A percentile compares a stretch with the other conserved stretches of the same genome.
These are phyloP conservation scores for Marronus borbonicus DNA, from an alignment of 2,888 invertebrate genomes.

Conservation along the genomic window DNA sequence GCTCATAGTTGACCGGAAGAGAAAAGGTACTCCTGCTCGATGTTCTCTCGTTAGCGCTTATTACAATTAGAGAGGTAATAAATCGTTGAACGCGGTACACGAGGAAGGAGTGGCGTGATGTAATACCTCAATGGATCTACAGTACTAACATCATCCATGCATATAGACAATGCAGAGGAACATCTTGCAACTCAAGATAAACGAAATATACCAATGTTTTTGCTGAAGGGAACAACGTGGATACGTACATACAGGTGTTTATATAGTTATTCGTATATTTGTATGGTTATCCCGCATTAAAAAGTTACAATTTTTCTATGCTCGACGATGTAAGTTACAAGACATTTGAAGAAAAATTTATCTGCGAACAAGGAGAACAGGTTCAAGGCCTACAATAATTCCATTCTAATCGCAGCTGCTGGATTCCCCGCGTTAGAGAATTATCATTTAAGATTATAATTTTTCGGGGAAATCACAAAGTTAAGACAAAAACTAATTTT, in stretches of 20 bases:
- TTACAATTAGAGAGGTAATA: conserved; percentile 57
- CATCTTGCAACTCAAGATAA: too few relatives aligned
- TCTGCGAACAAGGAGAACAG: neutral
- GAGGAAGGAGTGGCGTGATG: conserved; percentile 33
- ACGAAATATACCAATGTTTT: too few relatives aligned
- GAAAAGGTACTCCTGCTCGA: neutral
- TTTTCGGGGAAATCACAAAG: neutral
- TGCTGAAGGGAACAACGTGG: too few relatives aligned
- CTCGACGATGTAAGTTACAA: neutral
- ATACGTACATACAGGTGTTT: too few relatives aligned
- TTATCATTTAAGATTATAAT: conserved; percentile 6
- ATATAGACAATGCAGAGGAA: too few relatives aligned
- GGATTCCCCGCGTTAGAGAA: neutral
- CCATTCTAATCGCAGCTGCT: neutral
- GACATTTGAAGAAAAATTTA: neutral
- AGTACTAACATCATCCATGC: too few relatives aligned
- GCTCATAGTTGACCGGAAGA: neutral
- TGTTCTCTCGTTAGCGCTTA: conserved; percentile 55
- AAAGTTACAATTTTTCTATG: too few relatives aligned
- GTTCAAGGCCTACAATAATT: neutral
- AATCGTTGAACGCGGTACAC: conserved; percentile 51
- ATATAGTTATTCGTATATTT: too few relatives aligned
- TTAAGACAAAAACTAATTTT: too few relatives aligned
- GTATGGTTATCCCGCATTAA: too few relatives aligned
- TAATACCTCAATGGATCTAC: too few relatives aligned